Base-by-base conservation (phyloP, 2,888 invertebrate genomes). In the Neuroscelio doddi region DNA sequence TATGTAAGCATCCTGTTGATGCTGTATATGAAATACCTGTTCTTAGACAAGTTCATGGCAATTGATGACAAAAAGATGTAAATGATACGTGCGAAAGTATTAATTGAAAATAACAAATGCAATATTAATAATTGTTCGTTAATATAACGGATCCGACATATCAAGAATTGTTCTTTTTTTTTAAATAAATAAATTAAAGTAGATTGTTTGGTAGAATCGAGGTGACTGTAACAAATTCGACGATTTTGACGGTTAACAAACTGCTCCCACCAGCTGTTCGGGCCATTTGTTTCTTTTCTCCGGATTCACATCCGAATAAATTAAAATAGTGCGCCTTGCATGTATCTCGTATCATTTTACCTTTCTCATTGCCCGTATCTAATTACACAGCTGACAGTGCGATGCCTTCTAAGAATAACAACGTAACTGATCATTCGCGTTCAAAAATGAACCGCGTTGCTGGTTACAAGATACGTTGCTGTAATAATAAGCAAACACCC, bases 381-480 rank as follows among this genome's bases (percentile, higher is more conserved):
- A 58, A 51, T 58, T 58, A 58, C 57, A 50, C 44, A 58, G 51
- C 32, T 58, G 46, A 46, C 53, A 53, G 53, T 36, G 14, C 53
- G 42, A 39, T 51, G 51, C 16, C 45, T 58, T 58, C 58, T 51
- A 51, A 46, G 58, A 51, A 45, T 45, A 58, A 51, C 39, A 51
- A 32, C 16, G 46, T 21, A 36, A 34, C 32, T 34, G 51, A 56
- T 50, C 44, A 50, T 57, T 50, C 50, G 50, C 38, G 50, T 45
- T 38, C 38, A 15, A 50, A 57, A 57, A 50, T 45, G 34, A 44
- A 50, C 44, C 57, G 50, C 50, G 38, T 57, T 57, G 45, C 34
- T 44, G 49, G 44, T 44, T 56, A 56, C 49, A 32, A 27, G 36
- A 57, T 38, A 57, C 42, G 41, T 41, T 30, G 42, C 30, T 50